Percentiles rank a stretch among this genome's conserved stretches.
Conservation (phyloP, 30 jellyfish, hydroid and myxozoan genomes). For the Cassiopea xamachana region DNA sequence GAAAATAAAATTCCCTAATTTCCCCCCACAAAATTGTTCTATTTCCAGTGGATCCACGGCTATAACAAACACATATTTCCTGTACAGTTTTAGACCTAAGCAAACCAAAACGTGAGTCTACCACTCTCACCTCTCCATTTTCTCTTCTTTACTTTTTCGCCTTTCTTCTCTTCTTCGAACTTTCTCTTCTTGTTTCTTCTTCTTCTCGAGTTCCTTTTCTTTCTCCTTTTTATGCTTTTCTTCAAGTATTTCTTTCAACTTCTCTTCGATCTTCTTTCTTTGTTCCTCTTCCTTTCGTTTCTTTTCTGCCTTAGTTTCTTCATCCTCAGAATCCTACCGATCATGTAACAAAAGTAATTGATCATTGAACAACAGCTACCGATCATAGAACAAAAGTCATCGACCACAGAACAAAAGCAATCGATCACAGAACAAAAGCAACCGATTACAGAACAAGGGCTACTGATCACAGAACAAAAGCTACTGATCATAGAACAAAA, state of each 20-base stretch:
- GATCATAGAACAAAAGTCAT: too few species aligned
- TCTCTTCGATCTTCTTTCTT: constrained; percentile 28
- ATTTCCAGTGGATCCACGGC: too few species aligned
- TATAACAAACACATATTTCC: too few species aligned
- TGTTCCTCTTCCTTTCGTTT: constrained; percentile 56
- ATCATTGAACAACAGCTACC: neutral
- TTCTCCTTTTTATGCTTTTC: constrained; percentile 77
- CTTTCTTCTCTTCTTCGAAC: constrained; percentile 57
- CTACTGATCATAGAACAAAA: too few species aligned
- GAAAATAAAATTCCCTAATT: too few species aligned
- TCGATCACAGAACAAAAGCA: too few species aligned
- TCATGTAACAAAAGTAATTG: neutral
- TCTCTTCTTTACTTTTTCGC: constrained; percentile 62
- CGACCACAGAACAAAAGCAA: too few species aligned
- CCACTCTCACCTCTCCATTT: constrained; percentile 18
- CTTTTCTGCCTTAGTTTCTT: constrained; percentile 54
- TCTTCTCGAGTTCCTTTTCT: constrained; percentile 71
- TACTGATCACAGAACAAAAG: too few species aligned
- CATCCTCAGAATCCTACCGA: constrained; percentile 50
- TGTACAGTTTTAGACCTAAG: neutral
- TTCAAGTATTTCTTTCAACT: constrained; percentile 49
- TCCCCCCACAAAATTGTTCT: too few species aligned
- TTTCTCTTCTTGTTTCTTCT: constrained; percentile 66
- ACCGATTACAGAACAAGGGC: too few species aligned
- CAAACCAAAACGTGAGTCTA: neutral